A percentile compares a stretch with the other conserved stretches of the same genome.
These are phyloP conservation scores for Proteles cristata DNA, from an alignment of 2,113 vertebrate genomes.

Conservation along the genomic window DNA sequence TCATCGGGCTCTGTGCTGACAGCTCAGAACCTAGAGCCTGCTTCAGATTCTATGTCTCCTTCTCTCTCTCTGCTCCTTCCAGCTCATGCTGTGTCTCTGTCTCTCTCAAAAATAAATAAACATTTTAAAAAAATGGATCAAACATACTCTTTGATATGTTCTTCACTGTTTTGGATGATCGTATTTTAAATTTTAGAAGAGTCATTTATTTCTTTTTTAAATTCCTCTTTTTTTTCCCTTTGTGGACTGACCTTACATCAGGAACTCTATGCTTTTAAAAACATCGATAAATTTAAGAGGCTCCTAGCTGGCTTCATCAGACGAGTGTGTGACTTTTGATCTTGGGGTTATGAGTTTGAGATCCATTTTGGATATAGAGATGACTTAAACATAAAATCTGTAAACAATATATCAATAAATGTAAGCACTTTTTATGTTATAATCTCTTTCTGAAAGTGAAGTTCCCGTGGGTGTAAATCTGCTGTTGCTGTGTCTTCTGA, in stretches of 20 bases:
- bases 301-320: too few species aligned
- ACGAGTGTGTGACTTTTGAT: too few species aligned
- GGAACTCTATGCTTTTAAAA: neutral
- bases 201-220: neutral
- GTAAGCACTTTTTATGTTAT: neutral
- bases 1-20: too few species aligned
- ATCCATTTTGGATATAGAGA: too few species aligned
- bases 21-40: too few species aligned
- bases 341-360: too few species aligned
- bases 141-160: neutral
- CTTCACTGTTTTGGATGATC: neutral
- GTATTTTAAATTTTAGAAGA: neutral
- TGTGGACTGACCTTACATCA: neutral
- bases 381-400: too few species aligned
- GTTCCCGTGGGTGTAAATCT: neutral
- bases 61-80: too few species aligned
- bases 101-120: too few species aligned
- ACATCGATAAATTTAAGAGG: neutral
- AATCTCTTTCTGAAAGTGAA: neutral
- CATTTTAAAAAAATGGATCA: neutral
- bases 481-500: neutral
- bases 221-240: neutral
- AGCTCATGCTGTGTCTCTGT: too few species aligned
- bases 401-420: too few species aligned
- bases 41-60: too few species aligned